These are phyloP conservation scores for Bursaphelenchus okinawaensis DNA, from an alignment of 2,888 invertebrate genomes.

Conservation along the genomic window DNA sequence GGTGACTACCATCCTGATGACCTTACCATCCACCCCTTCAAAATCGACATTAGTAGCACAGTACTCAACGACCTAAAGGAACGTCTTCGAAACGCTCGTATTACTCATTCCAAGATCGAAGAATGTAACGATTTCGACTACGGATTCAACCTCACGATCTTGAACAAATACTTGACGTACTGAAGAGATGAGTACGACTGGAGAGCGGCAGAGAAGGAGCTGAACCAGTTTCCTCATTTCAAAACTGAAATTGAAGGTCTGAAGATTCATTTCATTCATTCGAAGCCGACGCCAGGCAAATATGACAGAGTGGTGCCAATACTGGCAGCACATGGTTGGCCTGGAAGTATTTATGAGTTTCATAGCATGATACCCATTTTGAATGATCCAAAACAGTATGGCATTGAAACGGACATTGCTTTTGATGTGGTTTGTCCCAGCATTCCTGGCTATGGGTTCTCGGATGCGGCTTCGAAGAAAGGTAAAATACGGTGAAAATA, in stretches of 20 bases:
- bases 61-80: constrained; percentile 42
- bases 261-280: constrained; percentile 71
- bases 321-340: constrained; percentile 74
- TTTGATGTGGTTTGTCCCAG: constrained; percentile 61
- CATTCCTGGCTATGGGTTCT: constrained; percentile 61
- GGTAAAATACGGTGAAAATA: neutral
- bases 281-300: constrained; percentile 62
- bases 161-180: constrained; percentile 67
- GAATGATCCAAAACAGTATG: constrained; percentile 62
- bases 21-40: constrained; percentile 36
- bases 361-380: constrained; percentile 64
- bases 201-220: constrained; percentile 66
- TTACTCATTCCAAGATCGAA: constrained; percentile 38
- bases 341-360: constrained; percentile 72
- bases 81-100: constrained; percentile 62
- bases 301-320: constrained; percentile 65
- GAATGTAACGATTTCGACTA: constrained; percentile 68
- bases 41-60: constrained; percentile 34
- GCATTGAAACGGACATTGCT: constrained; percentile 29
- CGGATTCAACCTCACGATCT: constrained; percentile 70
- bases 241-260: constrained; percentile 71
- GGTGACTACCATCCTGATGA: constrained; percentile 36
- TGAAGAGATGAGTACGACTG: constrained; percentile 75
- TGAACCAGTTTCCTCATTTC: constrained; percentile 73
- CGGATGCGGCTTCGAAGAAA: constrained; percentile 8